These are phyloP conservation scores for Drosophila asahinai DNA, from an alignment of 1,140 invertebrate species.

Conservation along the genomic window DNA sequence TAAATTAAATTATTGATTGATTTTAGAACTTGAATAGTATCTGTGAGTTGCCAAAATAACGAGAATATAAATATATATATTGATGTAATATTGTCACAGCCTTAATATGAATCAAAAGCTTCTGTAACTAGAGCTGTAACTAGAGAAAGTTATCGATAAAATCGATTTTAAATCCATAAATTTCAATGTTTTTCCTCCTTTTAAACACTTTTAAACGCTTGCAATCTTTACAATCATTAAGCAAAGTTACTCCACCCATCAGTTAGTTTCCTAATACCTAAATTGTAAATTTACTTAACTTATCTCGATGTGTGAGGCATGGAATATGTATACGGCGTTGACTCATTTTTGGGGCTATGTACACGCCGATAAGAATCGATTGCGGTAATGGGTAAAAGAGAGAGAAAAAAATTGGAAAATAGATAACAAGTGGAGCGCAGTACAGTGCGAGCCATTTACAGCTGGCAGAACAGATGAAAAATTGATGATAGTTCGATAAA, in stretches of 20 bases:
- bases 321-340: slow-evolving; percentile 3
- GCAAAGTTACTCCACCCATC: neutral
- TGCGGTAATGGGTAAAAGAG: neutral
- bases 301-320: slow-evolving; percentile 23
- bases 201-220: too few species aligned
- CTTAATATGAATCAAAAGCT: neutral
- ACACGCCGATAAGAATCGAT: slow-evolving; percentile 42
- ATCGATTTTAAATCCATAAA: neutral
- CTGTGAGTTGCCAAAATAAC: neutral
- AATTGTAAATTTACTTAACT: slow-evolving; percentile 33
- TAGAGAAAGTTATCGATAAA: neutral
- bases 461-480: neutral
- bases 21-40: neutral
- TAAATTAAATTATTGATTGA: neutral
- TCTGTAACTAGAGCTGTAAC: neutral
- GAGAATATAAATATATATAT: too few species aligned
- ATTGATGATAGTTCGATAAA: too few species aligned
- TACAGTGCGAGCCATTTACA: slow-evolving; percentile 13
- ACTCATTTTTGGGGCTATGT: slow-evolving; percentile 23
- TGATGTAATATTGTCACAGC: too few species aligned
- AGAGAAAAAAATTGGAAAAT: neutral
- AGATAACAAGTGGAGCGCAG: slow-evolving; percentile 1
- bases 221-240: neutral
- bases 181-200: too few species aligned
- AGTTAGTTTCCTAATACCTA: neutral